Base-by-base conservation (phyloP, 2,888 invertebrate genomes). In the Microdon myrmicae region DNA sequence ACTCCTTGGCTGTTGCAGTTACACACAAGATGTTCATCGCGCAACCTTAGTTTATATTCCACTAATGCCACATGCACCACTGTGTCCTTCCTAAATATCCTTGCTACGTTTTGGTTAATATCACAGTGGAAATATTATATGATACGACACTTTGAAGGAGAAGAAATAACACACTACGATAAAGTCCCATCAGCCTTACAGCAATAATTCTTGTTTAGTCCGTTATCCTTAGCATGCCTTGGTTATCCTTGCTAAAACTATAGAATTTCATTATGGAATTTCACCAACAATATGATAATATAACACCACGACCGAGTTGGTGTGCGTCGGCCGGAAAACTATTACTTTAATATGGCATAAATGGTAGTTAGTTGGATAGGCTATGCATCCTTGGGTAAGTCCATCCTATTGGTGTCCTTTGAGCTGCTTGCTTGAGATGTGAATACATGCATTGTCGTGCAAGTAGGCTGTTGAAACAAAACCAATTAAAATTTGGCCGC, bases 401-500 rank as follows among this genome's bases (percentile, higher is more conserved):
- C n/a, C n/a, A n/a, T n/a, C n/a, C n/a, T n/a, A n/a, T n/a, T n/a
- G 12, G 35, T 10, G 6, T 26, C 41, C 7, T 31, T 37, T 32
- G 14, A 12, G 31, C 20, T 9, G 19, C 25, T 12, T 13, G 12
- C 12, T n/a, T n/a, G n/a, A n/a, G n/a, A 19, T 10, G 2, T n/a
- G 13, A 9, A 25, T 10, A 38, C 22, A 29, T 9, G 17, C 16
- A 25, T 25, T 7, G 13, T 7, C 6, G 9, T 16, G 19, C 7
- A 6, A 31, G 12, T 56, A 64, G 64, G 66, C 66, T 59, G 58
- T 59, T 66, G 66, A 59, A 58, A 66, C 66, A 66, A 58, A 64
- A 61, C 67, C 67, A 67, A 67, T 67, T 67, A 67, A 54, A 61
- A 58, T 53, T 67, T 67, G 67, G 67, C 61, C 39, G 45, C 31